Evolutionary conservation across 2,888 invertebrate genomes (phyloP), one percentile per base, ranked within the genome.

Genomic region (Drosophila barbarae): DNA sequence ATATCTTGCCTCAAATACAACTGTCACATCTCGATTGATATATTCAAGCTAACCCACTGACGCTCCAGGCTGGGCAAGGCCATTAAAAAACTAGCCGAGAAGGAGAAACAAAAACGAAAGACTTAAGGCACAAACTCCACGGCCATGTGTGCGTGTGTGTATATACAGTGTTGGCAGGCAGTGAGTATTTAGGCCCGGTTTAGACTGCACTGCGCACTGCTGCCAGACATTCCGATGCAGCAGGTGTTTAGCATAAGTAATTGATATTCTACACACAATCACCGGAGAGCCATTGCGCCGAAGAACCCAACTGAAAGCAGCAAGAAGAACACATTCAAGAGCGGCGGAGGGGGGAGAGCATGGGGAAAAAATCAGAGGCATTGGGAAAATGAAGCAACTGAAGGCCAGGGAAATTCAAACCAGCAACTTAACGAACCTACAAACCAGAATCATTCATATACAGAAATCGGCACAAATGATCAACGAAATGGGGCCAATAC

Each of bases 181-280:
- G 74, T 59, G 73, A 72, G 69, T 77, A 73, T 73, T 81, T 73
- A 76, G 76, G 78, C 81, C 77, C 83, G 83, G 80, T 77, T 83
- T 83, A 79, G 72, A 57, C 63, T 82, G 70, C 69, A 69, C 63
- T 77, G 18, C 7, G 73, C 57, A 35, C 34, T 58, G 58, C 39
- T 26, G 69, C 69, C 78, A 76, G 71, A 84, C 87, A 88, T 88
- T 88, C 88, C 89, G 82, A 82, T 87, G 87, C 84, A 88, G 88
- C 88, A 88, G 88, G 88, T 88, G 88, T 89, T 89, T 88, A 88
- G 87, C 87, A 88, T 87, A 88, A 88, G 89, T 88, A 88, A 88
- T 88, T 88, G 88, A 88, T 88, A 88, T 89, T 88, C 89, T 76
- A 79, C 82, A 80, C 86, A 87, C 86, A 86, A 84, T 84, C 84